Conservation (phyloP, 2,113 vertebrate species). For the Erythrocebus patas region DNA sequence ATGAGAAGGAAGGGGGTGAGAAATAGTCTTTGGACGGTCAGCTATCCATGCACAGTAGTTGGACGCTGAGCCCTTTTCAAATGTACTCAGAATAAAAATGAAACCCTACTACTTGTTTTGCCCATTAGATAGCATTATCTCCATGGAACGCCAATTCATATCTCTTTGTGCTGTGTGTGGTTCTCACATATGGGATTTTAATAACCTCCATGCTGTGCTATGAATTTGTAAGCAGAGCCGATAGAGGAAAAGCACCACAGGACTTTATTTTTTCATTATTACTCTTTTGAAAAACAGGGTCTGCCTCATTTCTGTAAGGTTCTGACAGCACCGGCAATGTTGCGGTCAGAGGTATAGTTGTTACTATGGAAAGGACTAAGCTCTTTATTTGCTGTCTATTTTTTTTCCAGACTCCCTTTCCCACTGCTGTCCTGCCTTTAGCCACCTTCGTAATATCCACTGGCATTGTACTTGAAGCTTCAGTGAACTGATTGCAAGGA, state of each 20-base stretch:
- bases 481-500: conserved; percentile 11
- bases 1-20: conserved; percentile 53
- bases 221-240: conserved; percentile 86
- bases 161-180: conserved; percentile 84
- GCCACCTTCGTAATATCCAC: background rate
- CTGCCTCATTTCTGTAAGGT: conserved; percentile 74
- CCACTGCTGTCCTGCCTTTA: background rate
- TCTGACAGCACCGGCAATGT: conserved; percentile 27
- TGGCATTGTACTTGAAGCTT: background rate
- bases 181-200: conserved; percentile 89
- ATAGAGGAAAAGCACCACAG: conserved; percentile 82
- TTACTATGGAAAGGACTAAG: conserved; percentile 55
- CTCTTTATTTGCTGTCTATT: conserved; percentile 28
- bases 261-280: conserved; percentile 86
- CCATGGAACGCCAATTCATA: conserved; percentile 86
- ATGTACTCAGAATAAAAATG: conserved; percentile 78
- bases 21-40: conserved; percentile 57
- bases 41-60: conserved; percentile 55
- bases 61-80: conserved; percentile 80
- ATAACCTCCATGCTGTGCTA: conserved; percentile 87
- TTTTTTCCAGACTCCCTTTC: conserved; percentile 53
- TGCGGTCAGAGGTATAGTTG: conserved; percentile 11
- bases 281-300: conserved; percentile 79
- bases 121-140: conserved; percentile 88
- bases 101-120: conserved; percentile 82